Base-by-base conservation (phyloP, 2,113 vertebrate species). In the Rhinopomastus cyanomelas region DNA sequence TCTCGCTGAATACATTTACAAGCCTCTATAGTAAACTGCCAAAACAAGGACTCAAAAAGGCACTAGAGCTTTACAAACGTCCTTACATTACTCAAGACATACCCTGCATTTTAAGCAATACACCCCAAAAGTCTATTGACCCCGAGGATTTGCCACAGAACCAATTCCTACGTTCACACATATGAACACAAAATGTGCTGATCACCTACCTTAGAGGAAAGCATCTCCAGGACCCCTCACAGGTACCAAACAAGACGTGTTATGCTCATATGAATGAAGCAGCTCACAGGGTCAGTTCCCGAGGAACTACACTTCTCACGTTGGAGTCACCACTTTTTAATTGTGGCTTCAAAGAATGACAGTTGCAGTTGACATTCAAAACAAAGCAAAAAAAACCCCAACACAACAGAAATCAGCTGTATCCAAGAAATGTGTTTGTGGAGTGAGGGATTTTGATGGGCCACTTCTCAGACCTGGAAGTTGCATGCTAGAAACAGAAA, bases 1-100 rank as follows among this genome's bases (percentile, higher is more conserved):
- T 91, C 85, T 92, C 93, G 81, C 93, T 92, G 94, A 94, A 96
- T 91, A 94, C 72, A 92, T 92, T 95, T 82, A 91, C 64, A 59
- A 74, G 52, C 75, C 72, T 89, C 85, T 56, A 85, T 30, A 89
- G 85, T 60, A 91, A 94, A 92, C 56, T 89, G 93, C 29, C 71
- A 90, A 88, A 51, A 87, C 0, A 1, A 89, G 64, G 51, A 69
- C 69, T 81, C 51, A 37, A 39, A 83, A 89, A 91, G 51, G 66
- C 77, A 92, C 46, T 94, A 81, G 92, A 88, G 46, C 53, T 91
- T 92, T 75, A 84, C 69, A 84, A 55, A 89, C 76, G 61, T 87
- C 25, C 44, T 51, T 52, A 82, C 1, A 0, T 37, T 78, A 56
- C 44, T 11, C 22, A 88, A 91, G 20, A 42, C 55, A 65, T 26